Conservation (phyloP, 2,888 invertebrate species). For the Trachelus iudaicus region DNA sequence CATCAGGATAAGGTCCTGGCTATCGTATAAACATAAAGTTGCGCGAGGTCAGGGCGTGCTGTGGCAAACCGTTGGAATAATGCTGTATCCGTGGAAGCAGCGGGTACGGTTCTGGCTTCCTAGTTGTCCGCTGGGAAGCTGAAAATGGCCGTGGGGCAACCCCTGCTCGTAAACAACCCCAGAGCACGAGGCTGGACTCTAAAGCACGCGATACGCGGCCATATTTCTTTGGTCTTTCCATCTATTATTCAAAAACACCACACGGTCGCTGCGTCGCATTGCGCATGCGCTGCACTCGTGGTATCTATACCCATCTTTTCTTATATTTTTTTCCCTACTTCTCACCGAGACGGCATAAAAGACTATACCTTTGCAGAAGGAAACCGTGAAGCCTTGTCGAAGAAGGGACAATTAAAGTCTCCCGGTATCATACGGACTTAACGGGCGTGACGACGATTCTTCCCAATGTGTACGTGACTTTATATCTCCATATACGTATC, state of each 20-base stretch:
- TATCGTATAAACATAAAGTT: slow-evolving; percentile 51
- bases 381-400: not conserved
- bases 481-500: not conserved
- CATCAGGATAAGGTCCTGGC: slow-evolving; percentile 41
- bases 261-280: slow-evolving; percentile 17
- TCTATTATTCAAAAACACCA: not conserved
- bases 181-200: slow-evolving; percentile 28
- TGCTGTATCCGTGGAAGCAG: slow-evolving; percentile 6
- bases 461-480: not conserved
- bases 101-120: slow-evolving; percentile 16
- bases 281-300: slow-evolving; percentile 21
- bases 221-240: not conserved
- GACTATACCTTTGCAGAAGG: not conserved
- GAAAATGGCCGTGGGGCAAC: slow-evolving; percentile 25
- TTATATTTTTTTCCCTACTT: not conserved
- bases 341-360: not conserved
- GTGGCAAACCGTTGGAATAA: not conserved
- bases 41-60: slow-evolving; percentile 12
- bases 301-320: not conserved
- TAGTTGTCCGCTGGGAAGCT: slow-evolving; percentile 5
- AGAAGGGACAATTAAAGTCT: not conserved
- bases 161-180: slow-evolving; percentile 39
- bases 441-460: not conserved
- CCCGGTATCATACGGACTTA: slow-evolving; percentile 1
- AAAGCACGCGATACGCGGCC: slow-evolving; percentile 3